Evolutionary conservation across 2,113 vertebrate genomes (phyloP).

Genomic region (Herpetotheres cachinnans): DNA sequence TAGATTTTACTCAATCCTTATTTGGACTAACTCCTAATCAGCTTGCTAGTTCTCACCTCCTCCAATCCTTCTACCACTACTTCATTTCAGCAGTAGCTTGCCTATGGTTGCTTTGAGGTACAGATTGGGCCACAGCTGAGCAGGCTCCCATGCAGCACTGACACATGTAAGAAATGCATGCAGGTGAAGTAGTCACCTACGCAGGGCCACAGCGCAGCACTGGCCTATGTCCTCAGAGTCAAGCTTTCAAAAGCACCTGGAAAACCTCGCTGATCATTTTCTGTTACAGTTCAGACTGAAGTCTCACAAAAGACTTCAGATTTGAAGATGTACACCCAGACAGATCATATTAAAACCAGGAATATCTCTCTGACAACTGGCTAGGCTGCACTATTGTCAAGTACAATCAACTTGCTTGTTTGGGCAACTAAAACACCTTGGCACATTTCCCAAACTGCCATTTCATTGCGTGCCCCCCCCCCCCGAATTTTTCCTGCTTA

Average conservation of each 20-base stretch:
- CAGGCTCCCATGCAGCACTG: not conserved
- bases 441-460: not conserved
- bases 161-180: not conserved
- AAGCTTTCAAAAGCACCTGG: not conserved
- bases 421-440: not conserved
- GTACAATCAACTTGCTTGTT: not conserved
- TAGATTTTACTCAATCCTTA: not conserved
- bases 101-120: not conserved
- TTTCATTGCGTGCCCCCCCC: not conserved
- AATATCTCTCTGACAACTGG: not conserved
- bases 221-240: not conserved
- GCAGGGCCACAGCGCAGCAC: not conserved
- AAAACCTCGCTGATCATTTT: not conserved
- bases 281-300: not conserved
- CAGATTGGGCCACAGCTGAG: not conserved
- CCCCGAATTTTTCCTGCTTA: rapidly evolving
- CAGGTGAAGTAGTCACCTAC: not conserved
- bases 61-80: not conserved
- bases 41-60: not conserved
- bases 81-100: not conserved
- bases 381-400: not conserved
- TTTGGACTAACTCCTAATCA: not conserved
- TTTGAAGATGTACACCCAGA: not conserved
- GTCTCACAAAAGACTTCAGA: not conserved
- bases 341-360: not conserved